Evolutionary conservation across 2,888 invertebrate genomes (phyloP).

Genomic region (Calameuta pallipes): DNA sequence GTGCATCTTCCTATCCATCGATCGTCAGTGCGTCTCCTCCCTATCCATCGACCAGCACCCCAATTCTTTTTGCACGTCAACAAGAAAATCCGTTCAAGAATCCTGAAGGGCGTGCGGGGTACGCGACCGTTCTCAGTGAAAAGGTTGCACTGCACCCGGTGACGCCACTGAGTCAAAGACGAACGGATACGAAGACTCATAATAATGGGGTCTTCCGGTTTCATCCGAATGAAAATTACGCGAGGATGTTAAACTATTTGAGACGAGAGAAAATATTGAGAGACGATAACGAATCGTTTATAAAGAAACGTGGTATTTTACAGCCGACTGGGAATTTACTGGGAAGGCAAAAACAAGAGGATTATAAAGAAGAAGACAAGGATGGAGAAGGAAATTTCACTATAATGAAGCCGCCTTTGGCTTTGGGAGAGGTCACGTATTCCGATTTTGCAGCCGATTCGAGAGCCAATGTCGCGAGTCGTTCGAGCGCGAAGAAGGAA

Average conservation of each 20-base stretch:
- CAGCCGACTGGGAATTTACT: background rate
- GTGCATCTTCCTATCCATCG: too few species aligned
- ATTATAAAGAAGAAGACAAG: background rate
- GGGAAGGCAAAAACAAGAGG: background rate
- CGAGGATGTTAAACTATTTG: conserved; percentile 12
- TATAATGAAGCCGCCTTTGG: conserved; percentile 31
- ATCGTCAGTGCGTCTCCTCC: too few species aligned
- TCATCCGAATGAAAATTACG: conserved; percentile 5
- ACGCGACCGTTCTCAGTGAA: too few species aligned
- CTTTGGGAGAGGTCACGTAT: conserved; percentile 29
- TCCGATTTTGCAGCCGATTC: conserved; percentile 30
- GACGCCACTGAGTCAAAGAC: too few species aligned
- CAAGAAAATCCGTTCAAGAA: too few species aligned
- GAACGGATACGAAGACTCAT: too few species aligned
- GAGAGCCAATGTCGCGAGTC: conserved; percentile 25
- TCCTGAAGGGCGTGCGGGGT: too few species aligned
- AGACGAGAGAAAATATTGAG: conserved; percentile 5
- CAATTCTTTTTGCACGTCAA: too few species aligned
- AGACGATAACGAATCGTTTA: background rate
- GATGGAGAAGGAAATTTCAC: conserved; percentile 23
- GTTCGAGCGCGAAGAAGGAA: conserved; percentile 31
- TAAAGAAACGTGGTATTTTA: background rate
- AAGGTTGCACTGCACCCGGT: too few species aligned
- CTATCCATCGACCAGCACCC: too few species aligned
- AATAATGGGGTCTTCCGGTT: background rate